Percentiles rank a stretch among this genome's conserved stretches.
Conservation (phyloP, 2,888 invertebrate species). For the Dromius quadrimaculatus region DNA sequence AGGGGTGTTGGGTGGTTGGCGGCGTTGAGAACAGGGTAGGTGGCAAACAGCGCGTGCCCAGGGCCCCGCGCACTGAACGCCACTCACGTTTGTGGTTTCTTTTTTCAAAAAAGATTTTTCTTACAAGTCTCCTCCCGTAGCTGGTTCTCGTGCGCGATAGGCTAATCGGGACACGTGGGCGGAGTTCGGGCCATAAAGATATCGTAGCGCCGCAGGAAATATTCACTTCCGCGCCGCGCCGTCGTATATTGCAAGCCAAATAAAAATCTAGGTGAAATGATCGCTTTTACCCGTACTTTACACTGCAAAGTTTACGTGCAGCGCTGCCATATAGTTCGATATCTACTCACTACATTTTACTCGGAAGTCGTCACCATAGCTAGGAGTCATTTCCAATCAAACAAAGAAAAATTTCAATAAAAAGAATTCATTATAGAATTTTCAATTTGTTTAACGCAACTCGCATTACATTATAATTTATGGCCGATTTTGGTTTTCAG, state of each 20-base stretch:
- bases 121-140: slow-evolving; percentile 67
- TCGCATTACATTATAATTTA: no score
- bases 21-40: slow-evolving; percentile 37
- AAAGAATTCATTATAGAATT: no score
- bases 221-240: slow-evolving; percentile 44
- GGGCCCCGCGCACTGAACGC: slow-evolving; percentile 63
- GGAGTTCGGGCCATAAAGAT: slow-evolving; percentile 62
- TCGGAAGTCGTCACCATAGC: no score
- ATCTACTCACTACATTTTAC: no score
- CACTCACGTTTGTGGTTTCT: slow-evolving; percentile 66
- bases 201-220: slow-evolving; percentile 60
- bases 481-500: no score
- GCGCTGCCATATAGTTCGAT: no score
- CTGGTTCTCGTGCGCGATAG: slow-evolving; percentile 62
- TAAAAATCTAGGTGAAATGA: slow-evolving; percentile 37
- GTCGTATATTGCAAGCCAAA: slow-evolving; percentile 13
- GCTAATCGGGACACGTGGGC: slow-evolving; percentile 66
- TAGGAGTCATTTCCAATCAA: no score
- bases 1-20: not conserved
- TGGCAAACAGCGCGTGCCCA: slow-evolving; percentile 58
- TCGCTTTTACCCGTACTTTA: no score
- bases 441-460: no score
- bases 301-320: no score
- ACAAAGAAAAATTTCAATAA: no score
- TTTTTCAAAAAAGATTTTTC: slow-evolving; percentile 67